Evolutionary conservation across 1,140 invertebrate genomes (phyloP).

Genomic region (Ostrea edulis): DNA sequence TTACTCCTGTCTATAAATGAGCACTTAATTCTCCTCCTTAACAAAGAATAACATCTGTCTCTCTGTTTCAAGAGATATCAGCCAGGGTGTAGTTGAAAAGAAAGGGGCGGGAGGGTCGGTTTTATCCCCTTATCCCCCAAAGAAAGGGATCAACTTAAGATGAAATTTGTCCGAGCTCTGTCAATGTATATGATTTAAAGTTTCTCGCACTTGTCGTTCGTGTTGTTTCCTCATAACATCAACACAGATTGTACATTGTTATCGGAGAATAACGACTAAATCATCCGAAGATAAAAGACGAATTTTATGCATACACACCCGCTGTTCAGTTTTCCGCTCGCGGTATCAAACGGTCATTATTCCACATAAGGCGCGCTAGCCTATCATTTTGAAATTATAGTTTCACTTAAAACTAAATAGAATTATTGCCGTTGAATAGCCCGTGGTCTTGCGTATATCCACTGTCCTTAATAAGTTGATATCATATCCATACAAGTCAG

Average conservation of each 20-base stretch:
- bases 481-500: too few relatives aligned
- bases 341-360: background rate
- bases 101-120: background rate
- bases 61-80: constrained; percentile 25
- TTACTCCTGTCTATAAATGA: constrained; percentile 23
- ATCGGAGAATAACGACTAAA: background rate
- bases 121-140: constrained; percentile 1
- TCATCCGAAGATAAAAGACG: background rate
- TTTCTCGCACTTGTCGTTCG: background rate
- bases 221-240: constrained; percentile 3
- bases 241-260: background rate
- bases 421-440: background rate
- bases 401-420: background rate
- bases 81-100: background rate
- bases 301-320: background rate
- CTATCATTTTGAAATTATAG: background rate
- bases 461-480: background rate
- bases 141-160: background rate
- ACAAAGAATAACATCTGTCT: constrained; percentile 28
- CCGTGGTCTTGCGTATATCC: background rate
- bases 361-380: background rate
- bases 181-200: too few relatives aligned
- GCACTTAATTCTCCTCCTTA: constrained; percentile 28
- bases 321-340: background rate
- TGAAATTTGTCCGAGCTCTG: background rate